phyloP scores from a whole-genome alignment of 2,113 vertebrate species.

The Chaenogobius annularis region DNA sequence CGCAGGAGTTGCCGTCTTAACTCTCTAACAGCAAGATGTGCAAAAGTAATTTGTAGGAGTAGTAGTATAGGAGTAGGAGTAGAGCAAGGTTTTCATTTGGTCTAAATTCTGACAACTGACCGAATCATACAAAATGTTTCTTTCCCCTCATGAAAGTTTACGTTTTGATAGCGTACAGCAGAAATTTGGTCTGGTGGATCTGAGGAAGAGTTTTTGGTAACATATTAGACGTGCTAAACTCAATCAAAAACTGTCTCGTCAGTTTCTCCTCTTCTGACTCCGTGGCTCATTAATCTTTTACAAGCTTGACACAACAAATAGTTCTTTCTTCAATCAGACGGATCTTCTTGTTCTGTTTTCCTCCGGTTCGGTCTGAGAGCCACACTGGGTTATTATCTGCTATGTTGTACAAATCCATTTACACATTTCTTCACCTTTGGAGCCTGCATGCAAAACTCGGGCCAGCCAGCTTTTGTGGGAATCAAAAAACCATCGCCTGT shows the following conservation, averaged over 20 bases:
- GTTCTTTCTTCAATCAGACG: slow-evolving; percentile 39
- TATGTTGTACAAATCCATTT: slow-evolving; percentile 44
- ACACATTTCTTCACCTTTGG: slow-evolving; percentile 48
- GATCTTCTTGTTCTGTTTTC: slow-evolving; percentile 28
- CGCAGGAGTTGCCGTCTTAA: slow-evolving; percentile 33
- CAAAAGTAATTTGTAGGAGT: neutral
- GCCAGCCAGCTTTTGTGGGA: slow-evolving; percentile 42
- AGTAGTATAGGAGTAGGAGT: too few relatives aligned
- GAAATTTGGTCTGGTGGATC: slow-evolving; percentile 34
- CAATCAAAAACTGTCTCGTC: slow-evolving; percentile 31
- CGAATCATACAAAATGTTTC: neutral
- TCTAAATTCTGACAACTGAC: neutral
- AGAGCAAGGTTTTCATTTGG: neutral
- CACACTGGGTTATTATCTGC: slow-evolving; percentile 37
- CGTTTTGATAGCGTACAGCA: slow-evolving; percentile 36
- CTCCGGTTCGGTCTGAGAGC: slow-evolving; percentile 23
- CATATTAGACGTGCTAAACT: slow-evolving; percentile 28
- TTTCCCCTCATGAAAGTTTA: slow-evolving; percentile 28
- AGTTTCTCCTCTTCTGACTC: slow-evolving; percentile 22
- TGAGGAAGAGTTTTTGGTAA: slow-evolving; percentile 18
- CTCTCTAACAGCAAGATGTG: slow-evolving; percentile 18
- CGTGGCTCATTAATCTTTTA: slow-evolving; percentile 46
- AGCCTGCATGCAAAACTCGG: slow-evolving; percentile 23
- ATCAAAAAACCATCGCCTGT: slow-evolving; percentile 50
- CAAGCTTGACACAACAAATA: slow-evolving; percentile 35